These are phyloP conservation scores for Numida meleagris DNA, from an alignment of 2,113 vertebrate genomes.

Conservation along the genomic window DNA sequence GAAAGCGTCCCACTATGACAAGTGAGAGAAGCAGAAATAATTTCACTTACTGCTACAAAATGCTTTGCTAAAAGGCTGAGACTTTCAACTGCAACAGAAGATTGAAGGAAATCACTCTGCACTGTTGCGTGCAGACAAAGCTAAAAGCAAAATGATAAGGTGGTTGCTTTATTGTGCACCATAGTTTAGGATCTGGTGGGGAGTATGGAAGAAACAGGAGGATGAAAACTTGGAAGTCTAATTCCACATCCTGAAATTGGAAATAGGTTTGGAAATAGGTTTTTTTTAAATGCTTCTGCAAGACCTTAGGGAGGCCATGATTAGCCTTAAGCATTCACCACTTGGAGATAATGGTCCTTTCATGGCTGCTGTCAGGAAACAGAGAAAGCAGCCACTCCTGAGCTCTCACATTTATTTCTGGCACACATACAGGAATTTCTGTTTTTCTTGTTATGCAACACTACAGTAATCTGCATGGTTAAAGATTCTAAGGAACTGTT, in stretches of 20 bases:
- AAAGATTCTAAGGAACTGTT: not conserved
- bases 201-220: not conserved
- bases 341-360: not conserved
- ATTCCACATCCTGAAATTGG: not conserved
- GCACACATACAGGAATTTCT: not conserved
- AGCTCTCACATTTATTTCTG: not conserved
- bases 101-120: not conserved
- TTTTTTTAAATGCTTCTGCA: not conserved
- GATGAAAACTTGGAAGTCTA: not conserved
- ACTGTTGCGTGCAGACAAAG: not conserved
- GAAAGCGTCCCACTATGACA: not conserved
- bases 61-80: not conserved
- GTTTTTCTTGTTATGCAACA: not conserved
- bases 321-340: not conserved
- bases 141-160: not conserved
- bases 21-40: not conserved
- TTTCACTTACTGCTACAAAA: not conserved
- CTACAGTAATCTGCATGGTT: not conserved
- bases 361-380: not conserved
- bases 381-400: not conserved
- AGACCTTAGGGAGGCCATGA: not conserved
- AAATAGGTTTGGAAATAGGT: not conserved
- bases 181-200: not conserved
- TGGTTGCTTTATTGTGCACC: not conserved
- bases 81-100: not conserved